phyloP scores from a whole-genome alignment of 2,888 invertebrate genomes.

The Dicycla oo region DNA sequence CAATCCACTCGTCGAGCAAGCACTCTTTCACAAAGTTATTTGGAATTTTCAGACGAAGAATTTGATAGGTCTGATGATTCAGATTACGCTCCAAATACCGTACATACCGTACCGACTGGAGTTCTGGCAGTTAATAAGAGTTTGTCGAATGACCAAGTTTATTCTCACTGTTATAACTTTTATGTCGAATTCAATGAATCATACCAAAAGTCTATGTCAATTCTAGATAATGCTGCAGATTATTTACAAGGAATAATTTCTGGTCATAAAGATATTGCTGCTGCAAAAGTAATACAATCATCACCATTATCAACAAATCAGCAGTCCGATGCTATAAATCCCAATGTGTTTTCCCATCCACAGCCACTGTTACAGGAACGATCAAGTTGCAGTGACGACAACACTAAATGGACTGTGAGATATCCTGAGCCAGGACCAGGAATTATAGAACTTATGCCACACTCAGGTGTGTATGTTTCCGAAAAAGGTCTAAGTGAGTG shows the following conservation, averaged over 20 bases:
- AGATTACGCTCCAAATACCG: not conserved
- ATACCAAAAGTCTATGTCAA: conserved; percentile 24
- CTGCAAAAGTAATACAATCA: not conserved
- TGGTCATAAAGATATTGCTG: not conserved
- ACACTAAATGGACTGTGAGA: conserved; percentile 26
- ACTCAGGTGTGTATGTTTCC: conserved; percentile 36
- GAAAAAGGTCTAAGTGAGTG: conserved; percentile 9
- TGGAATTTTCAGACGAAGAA: conserved; percentile 11
- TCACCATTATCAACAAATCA: not conserved
- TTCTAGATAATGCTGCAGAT: conserved; percentile 23
- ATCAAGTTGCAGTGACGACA: not conserved
- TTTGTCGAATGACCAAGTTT: not conserved
- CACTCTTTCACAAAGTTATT: not conserved
- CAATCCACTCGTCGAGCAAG: not conserved
- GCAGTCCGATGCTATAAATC: not conserved
- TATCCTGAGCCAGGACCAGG: conserved; percentile 14
- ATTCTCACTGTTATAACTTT: conserved; percentile 23
- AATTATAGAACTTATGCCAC: conserved; percentile 25
- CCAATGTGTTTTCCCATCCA: conserved; percentile 9
- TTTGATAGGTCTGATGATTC: conserved; percentile 17
- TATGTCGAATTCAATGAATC: conserved; percentile 32
- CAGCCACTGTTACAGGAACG: conserved; percentile 20
- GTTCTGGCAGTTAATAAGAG: not conserved
- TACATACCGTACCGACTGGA: not conserved
- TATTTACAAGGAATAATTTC: conserved; percentile 23